phyloP scores from a whole-genome alignment of 2,888 invertebrate genomes.

The Drosophila parthenogenetica region DNA sequence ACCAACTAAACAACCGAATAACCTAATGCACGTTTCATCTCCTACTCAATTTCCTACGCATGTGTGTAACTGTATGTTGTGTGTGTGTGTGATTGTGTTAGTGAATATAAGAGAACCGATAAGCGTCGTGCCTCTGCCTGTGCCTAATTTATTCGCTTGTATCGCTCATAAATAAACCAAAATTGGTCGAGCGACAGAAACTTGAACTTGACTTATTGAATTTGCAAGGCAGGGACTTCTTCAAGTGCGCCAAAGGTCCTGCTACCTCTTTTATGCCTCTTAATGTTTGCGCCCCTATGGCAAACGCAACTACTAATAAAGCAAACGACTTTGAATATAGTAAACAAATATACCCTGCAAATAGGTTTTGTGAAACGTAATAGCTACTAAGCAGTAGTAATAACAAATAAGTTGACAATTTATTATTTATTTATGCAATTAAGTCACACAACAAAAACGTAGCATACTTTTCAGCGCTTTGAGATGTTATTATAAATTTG shows the following conservation, averaged over 20 bases:
- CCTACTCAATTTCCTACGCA: slow-evolving; percentile 1
- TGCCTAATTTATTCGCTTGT: slow-evolving; percentile 76
- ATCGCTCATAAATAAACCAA: slow-evolving; percentile 78
- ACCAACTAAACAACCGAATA: slow-evolving; percentile 61
- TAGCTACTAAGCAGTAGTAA: too few species aligned
- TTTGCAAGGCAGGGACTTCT: slow-evolving; percentile 64
- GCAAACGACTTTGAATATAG: not conserved
- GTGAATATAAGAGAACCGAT: slow-evolving; percentile 43
- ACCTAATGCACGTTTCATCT: slow-evolving; percentile 53
- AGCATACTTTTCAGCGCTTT: too few species aligned
- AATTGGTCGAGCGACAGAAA: slow-evolving; percentile 70
- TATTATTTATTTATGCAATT: too few species aligned
- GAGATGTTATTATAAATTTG: too few species aligned
- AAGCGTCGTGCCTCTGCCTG: slow-evolving; percentile 55
- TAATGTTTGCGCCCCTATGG: slow-evolving; percentile 27
- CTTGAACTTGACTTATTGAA: slow-evolving; percentile 75
- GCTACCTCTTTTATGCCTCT: slow-evolving; percentile 14
- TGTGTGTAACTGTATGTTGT: slow-evolving; percentile 5
- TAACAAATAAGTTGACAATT: too few species aligned
- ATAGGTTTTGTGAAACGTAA: too few species aligned
- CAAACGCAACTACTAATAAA: not conserved
- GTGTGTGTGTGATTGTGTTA: slow-evolving; percentile 24
- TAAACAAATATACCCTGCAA: too few species aligned
- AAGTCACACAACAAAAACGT: too few species aligned
- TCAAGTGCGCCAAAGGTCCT: slow-evolving; percentile 58